A percentile compares a stretch with the other conserved stretches of the same genome.
Conservation (phyloP, 2,888 invertebrate genomes). For the Calliopum simillimum region DNA sequence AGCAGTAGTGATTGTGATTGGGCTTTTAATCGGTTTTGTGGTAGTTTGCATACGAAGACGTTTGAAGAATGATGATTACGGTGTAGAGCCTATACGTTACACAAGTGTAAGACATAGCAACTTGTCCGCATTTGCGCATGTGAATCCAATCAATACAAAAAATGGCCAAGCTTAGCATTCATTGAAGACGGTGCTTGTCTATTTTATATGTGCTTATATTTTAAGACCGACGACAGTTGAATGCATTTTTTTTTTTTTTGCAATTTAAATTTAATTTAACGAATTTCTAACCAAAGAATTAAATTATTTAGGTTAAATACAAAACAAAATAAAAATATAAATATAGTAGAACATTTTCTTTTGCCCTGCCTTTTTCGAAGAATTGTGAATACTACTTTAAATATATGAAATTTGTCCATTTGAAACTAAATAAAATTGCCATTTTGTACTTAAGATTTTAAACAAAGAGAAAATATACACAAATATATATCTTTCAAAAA, state of each 20-base stretch:
- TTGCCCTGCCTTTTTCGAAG: no score
- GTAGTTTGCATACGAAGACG: slow-evolving; percentile 61
- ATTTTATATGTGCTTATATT: neutral
- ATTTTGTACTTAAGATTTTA: slow-evolving; percentile 26
- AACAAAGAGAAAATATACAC: neutral
- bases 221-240: slow-evolving; percentile 31
- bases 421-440: neutral
- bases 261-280: slow-evolving; percentile 42
- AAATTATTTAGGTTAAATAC: slow-evolving; percentile 1
- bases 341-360: no score
- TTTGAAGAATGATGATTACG: slow-evolving; percentile 61
- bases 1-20: slow-evolving; percentile 59
- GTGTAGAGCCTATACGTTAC: slow-evolving; percentile 63
- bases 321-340: neutral
- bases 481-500: neutral
- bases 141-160: slow-evolving; percentile 48
- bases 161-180: slow-evolving; percentile 45
- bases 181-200: slow-evolving; percentile 14
- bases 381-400: no score
- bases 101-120: slow-evolving; percentile 64
- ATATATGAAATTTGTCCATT: no score
- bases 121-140: slow-evolving; percentile 58
- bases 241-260: slow-evolving; percentile 26
- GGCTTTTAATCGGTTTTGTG: slow-evolving; percentile 61
- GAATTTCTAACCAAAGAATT: slow-evolving; percentile 59